phyloP scores from a whole-genome alignment of 92 coral and sea anemone genomes.

The Diadumene lineata region DNA sequence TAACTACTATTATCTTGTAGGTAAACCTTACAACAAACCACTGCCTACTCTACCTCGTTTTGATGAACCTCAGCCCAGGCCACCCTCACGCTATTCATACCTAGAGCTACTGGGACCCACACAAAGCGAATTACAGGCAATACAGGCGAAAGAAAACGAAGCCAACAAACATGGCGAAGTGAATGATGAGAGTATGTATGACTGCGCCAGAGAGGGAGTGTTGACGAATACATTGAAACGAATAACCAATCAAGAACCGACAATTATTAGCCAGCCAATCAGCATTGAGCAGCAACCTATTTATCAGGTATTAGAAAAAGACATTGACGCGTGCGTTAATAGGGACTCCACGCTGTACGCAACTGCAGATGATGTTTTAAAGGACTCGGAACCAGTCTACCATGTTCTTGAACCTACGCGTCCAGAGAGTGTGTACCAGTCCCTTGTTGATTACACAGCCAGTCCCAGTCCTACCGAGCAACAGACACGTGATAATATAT shows the following conservation, averaged over 20 bases:
- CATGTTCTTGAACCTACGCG: conserved; percentile 24
- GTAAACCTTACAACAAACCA: conserved; percentile 26
- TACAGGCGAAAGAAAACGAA: background rate
- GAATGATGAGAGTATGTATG: conserved; percentile 13
- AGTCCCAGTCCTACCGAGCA: background rate
- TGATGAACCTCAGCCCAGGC: background rate
- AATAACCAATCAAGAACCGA: background rate
- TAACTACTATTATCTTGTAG: conserved; percentile 6
- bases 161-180: background rate
- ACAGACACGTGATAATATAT: background rate
- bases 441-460: background rate
- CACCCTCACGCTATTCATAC: conserved; percentile 26
- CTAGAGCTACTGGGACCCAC: conserved; percentile 38
- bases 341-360: conserved; percentile 25
- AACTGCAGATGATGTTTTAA: conserved; percentile 3
- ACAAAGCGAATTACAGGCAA: conserved; percentile 1
- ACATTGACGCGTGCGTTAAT: background rate
- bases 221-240: conserved; percentile 26
- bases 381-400: conserved; percentile 18
- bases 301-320: conserved; percentile 6
- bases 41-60: conserved; percentile 24
- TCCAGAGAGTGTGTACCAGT: conserved; percentile 34
- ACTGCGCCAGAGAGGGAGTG: conserved; percentile 29
- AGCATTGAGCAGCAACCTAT: conserved; percentile 16
- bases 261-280: no score